phyloP scores from a whole-genome alignment of 1,140 invertebrate genomes.

The Euura lappo region DNA sequence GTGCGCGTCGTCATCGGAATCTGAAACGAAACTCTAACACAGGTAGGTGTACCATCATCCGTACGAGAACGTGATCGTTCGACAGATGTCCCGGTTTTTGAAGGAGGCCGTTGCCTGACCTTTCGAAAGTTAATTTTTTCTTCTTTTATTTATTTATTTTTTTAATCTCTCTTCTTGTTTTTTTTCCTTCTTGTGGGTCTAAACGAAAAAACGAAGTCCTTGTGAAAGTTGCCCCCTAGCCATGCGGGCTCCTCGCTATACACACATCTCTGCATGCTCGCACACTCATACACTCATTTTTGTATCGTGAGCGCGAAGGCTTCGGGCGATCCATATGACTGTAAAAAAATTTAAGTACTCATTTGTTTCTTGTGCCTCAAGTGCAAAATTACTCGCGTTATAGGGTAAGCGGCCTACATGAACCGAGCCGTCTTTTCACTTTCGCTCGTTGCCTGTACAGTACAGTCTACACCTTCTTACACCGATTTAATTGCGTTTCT shows the following conservation, averaged over 20 bases:
- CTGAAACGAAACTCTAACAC: background rate
- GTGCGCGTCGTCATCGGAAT: background rate
- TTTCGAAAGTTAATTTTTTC: conserved; percentile 47
- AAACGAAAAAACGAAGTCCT: conserved; percentile 35
- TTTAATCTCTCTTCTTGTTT: background rate
- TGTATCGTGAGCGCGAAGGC: background rate
- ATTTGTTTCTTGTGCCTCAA: background rate
- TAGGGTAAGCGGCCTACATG: background rate
- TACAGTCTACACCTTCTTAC: background rate
- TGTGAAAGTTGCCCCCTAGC: conserved; percentile 48
- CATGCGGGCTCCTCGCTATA: background rate
- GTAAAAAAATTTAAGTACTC: background rate
- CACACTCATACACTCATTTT: too few relatives aligned
- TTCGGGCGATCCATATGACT: background rate
- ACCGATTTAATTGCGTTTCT: too few relatives aligned
- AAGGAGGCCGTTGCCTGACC: conserved; percentile 44
- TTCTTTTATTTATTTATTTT: conserved; percentile 11
- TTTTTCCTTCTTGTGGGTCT: background rate
- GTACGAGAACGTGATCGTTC: conserved; percentile 7
- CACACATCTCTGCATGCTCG: background rate
- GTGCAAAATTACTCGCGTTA: background rate
- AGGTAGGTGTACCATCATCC: background rate
- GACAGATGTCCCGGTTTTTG: conserved; percentile 36
- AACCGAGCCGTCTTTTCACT: background rate
- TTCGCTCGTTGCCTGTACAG: background rate